Percentiles rank a stretch among this genome's conserved stretches.
phyloP scores from a whole-genome alignment of 2,797 vertebrate genomes.

The Gephyroberyx darwinii region DNA sequence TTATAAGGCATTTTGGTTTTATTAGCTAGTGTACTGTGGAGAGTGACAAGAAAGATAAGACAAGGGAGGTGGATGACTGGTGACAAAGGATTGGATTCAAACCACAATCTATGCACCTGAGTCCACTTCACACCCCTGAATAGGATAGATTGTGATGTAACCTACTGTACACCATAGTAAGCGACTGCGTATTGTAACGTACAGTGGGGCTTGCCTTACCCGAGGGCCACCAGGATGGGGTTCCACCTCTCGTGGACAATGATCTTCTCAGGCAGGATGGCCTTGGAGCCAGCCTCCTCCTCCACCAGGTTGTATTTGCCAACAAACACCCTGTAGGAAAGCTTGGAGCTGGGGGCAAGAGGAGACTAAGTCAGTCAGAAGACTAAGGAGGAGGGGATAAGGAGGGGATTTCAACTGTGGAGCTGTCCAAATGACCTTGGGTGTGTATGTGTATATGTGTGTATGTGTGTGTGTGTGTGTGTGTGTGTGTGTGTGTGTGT shows the following conservation, averaged over 20 bases:
- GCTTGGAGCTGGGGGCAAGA: slow-evolving; percentile 56
- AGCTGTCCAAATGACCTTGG: slow-evolving; percentile 2
- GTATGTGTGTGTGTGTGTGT: neutral
- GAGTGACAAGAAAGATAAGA: slow-evolving; percentile 15
- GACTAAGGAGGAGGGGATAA: slow-evolving; percentile 1
- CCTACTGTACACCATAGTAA: slow-evolving; percentile 1
- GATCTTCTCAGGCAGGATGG: slow-evolving; percentile 80
- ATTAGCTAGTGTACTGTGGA: neutral
- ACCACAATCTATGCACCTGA: neutral
- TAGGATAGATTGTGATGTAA: slow-evolving; percentile 32
- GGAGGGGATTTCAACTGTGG: slow-evolving; percentile 14
- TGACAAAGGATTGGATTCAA: slow-evolving; percentile 10
- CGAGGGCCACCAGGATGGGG: slow-evolving; percentile 76
- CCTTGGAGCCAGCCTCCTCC: slow-evolving; percentile 74
- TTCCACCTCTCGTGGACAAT: slow-evolving; percentile 84
- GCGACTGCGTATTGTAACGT: neutral
- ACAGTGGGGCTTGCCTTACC: slow-evolving; percentile 64
- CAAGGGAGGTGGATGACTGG: neutral
- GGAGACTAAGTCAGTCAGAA: slow-evolving; percentile 29
- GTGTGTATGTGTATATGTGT: neutral
- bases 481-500: neutral
- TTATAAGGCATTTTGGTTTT: neutral
- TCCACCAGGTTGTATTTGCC: slow-evolving; percentile 83
- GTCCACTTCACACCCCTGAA: slow-evolving; percentile 10
- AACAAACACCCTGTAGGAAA: slow-evolving; percentile 82